These are phyloP conservation scores for Hydra vulgaris DNA, from an alignment of 30 jellyfish, hydroid and myxozoan genomes.

Conservation along the genomic window DNA sequence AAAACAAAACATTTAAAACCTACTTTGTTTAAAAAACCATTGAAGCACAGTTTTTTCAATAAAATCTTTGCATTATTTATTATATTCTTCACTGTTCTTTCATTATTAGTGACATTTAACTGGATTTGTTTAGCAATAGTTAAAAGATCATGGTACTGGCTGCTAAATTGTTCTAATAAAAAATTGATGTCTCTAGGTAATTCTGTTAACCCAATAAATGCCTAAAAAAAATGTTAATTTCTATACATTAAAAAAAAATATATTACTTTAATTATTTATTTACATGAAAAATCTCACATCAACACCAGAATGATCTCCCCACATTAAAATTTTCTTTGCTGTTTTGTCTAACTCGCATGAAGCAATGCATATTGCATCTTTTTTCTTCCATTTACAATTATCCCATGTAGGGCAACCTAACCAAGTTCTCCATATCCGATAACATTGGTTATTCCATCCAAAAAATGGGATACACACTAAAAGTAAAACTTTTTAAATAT, in stretches of 20 bases:
- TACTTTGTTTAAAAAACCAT: conserved; percentile 22
- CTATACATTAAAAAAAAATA: no score
- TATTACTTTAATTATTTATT: no score
- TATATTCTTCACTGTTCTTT: background rate
- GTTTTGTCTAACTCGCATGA: conserved; percentile 20
- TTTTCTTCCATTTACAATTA: conserved; percentile 30
- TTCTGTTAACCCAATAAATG: conserved; percentile 21
- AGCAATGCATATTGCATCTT: conserved; percentile 24
- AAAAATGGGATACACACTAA: conserved; percentile 28
- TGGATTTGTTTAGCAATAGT: conserved; percentile 2
- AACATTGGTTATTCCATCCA: conserved; percentile 35
- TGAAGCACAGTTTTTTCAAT: conserved; percentile 11
- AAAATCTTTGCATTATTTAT: background rate
- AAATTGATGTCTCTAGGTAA: background rate
- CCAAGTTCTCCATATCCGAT: conserved; percentile 28
- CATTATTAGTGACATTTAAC: background rate
- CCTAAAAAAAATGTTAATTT: conserved; percentile 2
- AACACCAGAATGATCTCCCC: conserved; percentile 25
- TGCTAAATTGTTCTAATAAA: background rate
- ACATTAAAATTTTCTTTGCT: conserved; percentile 11
- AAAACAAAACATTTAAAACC: no score
- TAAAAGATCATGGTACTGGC: background rate
- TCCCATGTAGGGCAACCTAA: conserved; percentile 37
- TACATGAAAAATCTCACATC: conserved; percentile 27
- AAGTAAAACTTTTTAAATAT: background rate